Percentiles rank a stretch among this genome's conserved stretches.
Conservation (phyloP, 2,113 vertebrate genomes). For the Scatophagus argus region DNA sequence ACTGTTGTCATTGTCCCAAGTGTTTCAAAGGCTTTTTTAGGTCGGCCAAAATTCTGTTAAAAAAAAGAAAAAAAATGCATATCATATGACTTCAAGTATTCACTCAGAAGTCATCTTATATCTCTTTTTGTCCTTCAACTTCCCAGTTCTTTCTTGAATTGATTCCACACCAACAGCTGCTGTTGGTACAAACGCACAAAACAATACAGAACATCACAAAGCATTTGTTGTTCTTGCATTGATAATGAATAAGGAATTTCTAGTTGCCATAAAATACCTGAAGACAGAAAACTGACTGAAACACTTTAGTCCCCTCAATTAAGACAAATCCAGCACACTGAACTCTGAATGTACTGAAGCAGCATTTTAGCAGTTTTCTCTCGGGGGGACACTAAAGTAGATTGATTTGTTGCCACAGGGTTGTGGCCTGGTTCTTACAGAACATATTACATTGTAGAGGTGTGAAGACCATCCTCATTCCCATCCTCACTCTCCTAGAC, state of each 20-base stretch:
- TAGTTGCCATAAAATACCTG: no score
- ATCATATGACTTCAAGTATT: no score
- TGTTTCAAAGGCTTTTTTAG: background rate
- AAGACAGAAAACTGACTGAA: background rate
- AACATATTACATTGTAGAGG: background rate
- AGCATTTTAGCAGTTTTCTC: background rate
- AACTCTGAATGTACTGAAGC: background rate
- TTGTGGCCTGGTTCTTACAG: background rate
- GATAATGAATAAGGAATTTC: background rate
- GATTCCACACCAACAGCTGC: background rate
- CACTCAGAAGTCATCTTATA: no score
- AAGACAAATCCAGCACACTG: background rate
- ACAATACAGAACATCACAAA: background rate
- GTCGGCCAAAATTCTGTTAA: background rate
- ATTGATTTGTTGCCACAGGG: conserved; percentile 25
- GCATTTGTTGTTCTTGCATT: background rate
- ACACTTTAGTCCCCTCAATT: background rate
- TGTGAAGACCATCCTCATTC: background rate
- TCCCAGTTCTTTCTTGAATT: no score
- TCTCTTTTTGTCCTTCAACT: no score
- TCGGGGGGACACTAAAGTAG: conserved; percentile 9
- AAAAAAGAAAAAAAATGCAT: no score
- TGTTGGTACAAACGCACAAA: background rate
- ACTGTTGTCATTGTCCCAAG: background rate
- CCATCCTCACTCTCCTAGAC: background rate